These are phyloP conservation scores for Nebria brevicollis DNA, from an alignment of 2,888 invertebrate genomes.

Conservation along the genomic window DNA sequence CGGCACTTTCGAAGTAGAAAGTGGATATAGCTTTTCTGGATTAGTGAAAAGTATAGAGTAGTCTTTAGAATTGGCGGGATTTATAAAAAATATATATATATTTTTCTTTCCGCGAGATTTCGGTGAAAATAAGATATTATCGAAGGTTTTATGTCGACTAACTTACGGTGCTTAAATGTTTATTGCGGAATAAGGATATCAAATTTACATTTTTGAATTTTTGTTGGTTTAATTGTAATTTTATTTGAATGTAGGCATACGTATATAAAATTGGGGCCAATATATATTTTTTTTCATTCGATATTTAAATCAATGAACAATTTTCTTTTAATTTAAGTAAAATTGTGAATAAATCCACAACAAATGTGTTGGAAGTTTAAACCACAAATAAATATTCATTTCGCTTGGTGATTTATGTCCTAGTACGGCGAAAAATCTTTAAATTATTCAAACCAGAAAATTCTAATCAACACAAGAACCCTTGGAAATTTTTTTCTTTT, in stretches of 20 bases:
- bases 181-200: background rate
- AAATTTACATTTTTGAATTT: background rate
- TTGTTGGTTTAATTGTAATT: background rate
- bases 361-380: background rate
- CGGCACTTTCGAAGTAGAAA: conserved; percentile 33
- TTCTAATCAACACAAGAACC: background rate
- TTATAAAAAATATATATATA: conserved; percentile 41
- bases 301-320: too few relatives aligned
- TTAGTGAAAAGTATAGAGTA: conserved; percentile 41
- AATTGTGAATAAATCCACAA: background rate
- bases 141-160: background rate
- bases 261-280: too few relatives aligned
- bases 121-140: conserved; percentile 30
- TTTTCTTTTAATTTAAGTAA: background rate
- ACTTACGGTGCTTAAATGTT: background rate
- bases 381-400: background rate
- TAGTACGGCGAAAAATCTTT: background rate
- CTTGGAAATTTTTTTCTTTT: background rate
- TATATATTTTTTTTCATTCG: too few relatives aligned
- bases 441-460: background rate
- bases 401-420: background rate
- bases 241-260: background rate
- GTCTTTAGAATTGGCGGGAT: conserved; percentile 36
- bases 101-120: conserved; percentile 22
- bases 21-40: conserved; percentile 37